These are phyloP conservation scores for Pedicia rivosa DNA, from an alignment of 2,888 invertebrate genomes.

Conservation along the genomic window DNA sequence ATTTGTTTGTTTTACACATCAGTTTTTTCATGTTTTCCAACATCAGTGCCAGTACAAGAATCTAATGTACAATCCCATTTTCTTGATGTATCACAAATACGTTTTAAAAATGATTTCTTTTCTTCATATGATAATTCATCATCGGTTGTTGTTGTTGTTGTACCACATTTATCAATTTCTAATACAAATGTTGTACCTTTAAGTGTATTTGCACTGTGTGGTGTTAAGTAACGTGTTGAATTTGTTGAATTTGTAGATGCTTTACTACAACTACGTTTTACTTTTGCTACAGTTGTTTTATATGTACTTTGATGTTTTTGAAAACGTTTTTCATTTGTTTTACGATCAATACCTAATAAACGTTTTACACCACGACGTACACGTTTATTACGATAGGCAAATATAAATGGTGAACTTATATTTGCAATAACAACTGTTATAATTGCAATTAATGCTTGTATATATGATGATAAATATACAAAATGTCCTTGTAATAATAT, in stretches of 20 bases:
- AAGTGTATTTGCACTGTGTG: slow-evolving; percentile 12
- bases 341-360: slow-evolving; percentile 23
- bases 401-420: slow-evolving; percentile 30
- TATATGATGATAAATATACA: slow-evolving; percentile 3
- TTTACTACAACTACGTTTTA: slow-evolving; percentile 27
- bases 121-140: slow-evolving; percentile 8
- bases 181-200: slow-evolving; percentile 9
- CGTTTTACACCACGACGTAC: slow-evolving; percentile 29
- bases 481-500: slow-evolving; percentile 27
- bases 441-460: slow-evolving; percentile 17
- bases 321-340: slow-evolving; percentile 16
- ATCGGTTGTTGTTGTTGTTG: background rate
- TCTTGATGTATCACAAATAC: slow-evolving; percentile 27
- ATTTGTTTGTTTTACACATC: slow-evolving; percentile 20
- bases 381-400: slow-evolving; percentile 31
- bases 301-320: background rate
- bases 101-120: slow-evolving; percentile 21
- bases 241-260: slow-evolving; percentile 27
- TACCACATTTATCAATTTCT: slow-evolving; percentile 10
- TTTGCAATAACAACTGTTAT: slow-evolving; percentile 29
- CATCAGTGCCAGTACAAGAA: slow-evolving; percentile 8
- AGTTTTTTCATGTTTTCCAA: slow-evolving; percentile 21
- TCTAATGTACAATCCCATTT: slow-evolving; percentile 20
- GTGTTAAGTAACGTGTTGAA: slow-evolving; percentile 26
- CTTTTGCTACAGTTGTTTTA: slow-evolving; percentile 12